Evolutionary conservation across 2,888 invertebrate genomes (phyloP).

Genomic region (Drosophila silvestris): DNA sequence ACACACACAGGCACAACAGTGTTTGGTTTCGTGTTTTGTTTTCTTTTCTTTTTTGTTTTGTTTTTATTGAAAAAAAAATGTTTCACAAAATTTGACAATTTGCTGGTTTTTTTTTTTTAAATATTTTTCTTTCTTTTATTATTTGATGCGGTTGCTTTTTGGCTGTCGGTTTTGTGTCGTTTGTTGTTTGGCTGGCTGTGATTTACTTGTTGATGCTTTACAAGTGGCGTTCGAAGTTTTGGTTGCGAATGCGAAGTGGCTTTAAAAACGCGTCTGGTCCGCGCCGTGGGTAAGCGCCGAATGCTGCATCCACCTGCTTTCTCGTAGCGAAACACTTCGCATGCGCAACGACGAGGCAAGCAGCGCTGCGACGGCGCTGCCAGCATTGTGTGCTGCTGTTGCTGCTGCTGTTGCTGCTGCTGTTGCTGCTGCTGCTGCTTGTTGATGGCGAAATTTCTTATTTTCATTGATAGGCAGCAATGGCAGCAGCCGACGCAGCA

Average conservation of each 20-base stretch:
- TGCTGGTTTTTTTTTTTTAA: slow-evolving; percentile 13
- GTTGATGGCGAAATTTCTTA: slow-evolving; percentile 76
- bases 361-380: slow-evolving; percentile 49
- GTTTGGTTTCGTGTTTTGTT: slow-evolving; percentile 13
- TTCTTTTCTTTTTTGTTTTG: neutral
- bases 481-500: slow-evolving; percentile 28
- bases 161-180: neutral
- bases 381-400: neutral
- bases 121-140: neutral
- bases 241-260: slow-evolving; percentile 45
- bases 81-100: slow-evolving; percentile 1
- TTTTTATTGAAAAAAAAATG: neutral
- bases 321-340: slow-evolving; percentile 85
- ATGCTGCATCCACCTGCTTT: slow-evolving; percentile 86
- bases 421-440: slow-evolving; percentile 24
- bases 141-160: neutral
- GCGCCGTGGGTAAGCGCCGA: slow-evolving; percentile 85
- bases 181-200: slow-evolving; percentile 1
- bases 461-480: slow-evolving; percentile 73
- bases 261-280: slow-evolving; percentile 84
- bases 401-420: slow-evolving; percentile 14
- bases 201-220: neutral
- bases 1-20: slow-evolving; percentile 25
- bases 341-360: slow-evolving; percentile 76
- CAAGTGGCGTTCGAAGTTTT: slow-evolving; percentile 1